Evolutionary conservation across 2,797 vertebrate species (phyloP).

Genomic region (Acanthurus tractus): DNA sequence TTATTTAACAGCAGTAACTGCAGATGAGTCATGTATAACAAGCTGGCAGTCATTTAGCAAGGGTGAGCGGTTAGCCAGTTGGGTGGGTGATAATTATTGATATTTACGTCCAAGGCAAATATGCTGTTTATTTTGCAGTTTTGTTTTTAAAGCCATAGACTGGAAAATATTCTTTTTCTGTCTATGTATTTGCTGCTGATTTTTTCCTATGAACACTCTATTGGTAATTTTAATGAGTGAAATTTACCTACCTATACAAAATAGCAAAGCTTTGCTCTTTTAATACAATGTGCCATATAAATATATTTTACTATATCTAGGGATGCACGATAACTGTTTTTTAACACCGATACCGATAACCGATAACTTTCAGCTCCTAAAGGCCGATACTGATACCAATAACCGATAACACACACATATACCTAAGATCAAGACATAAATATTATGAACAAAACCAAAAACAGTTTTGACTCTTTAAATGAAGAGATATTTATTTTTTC

Average conservation of each 20-base stretch:
- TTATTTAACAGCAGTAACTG: constrained; percentile 13
- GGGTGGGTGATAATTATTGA: constrained; percentile 18
- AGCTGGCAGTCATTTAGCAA: constrained; percentile 5
- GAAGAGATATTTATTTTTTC: too few relatives aligned
- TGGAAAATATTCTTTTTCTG: not conserved
- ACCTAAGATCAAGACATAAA: too few relatives aligned
- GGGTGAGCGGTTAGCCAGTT: constrained; percentile 12
- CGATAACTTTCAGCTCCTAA: too few relatives aligned
- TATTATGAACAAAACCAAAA: too few relatives aligned
- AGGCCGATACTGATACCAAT: too few relatives aligned
- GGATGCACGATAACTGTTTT: too few relatives aligned
- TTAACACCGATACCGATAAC: too few relatives aligned
- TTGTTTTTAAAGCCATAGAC: constrained; percentile 11
- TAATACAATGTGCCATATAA: not conserved
- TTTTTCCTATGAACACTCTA: not conserved
- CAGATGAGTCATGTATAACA: constrained; percentile 26
- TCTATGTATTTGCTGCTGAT: not conserved
- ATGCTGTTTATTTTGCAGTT: not conserved
- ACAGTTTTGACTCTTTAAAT: too few relatives aligned
- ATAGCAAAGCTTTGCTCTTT: not conserved
- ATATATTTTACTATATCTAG: not conserved
- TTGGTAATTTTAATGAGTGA: too few relatives aligned
- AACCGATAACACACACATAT: too few relatives aligned
- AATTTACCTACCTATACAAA: too few relatives aligned
- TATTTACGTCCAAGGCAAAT: constrained; percentile 10